Conservation (phyloP, 2,888 invertebrate genomes). For the Stenotaenia linearis region DNA sequence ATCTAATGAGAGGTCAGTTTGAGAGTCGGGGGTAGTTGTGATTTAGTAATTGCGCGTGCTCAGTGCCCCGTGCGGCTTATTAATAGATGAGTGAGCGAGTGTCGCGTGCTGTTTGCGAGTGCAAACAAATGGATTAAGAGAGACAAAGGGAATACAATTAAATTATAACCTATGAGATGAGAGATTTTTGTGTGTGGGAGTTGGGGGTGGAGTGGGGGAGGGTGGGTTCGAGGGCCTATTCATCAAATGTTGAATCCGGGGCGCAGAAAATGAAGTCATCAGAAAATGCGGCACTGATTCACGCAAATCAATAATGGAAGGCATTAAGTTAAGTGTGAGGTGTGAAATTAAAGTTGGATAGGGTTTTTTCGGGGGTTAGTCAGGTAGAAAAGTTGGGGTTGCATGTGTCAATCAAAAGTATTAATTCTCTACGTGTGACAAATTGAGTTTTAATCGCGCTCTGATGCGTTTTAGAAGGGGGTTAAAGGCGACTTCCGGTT, state of each 20-base stretch:
- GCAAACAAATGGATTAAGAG: conserved; percentile 23
- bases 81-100: conserved; percentile 7
- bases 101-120: conserved; percentile 21
- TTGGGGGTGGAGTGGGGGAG: too few species aligned
- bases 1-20: conserved; percentile 24
- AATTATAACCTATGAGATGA: conserved; percentile 8
- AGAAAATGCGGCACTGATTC: conserved; percentile 3
- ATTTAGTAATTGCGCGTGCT: conserved; percentile 26
- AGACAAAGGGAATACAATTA: conserved; percentile 20
- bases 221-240: background rate
- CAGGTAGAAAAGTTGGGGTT: background rate
- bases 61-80: conserved; percentile 13
- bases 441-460: background rate
- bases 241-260: background rate
- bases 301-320: background rate
- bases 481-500: too few species aligned
- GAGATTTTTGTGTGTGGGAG: background rate
- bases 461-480: too few species aligned
- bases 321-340: background rate
- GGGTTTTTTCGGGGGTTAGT: background rate
- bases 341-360: background rate
- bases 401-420: background rate
- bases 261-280: conserved; percentile 19
- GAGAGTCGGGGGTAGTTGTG: background rate
- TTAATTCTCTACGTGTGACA: too few species aligned